These are phyloP conservation scores for Procambarus clarkii DNA, from an alignment of 1,140 invertebrate species.

Conservation along the genomic window DNA sequence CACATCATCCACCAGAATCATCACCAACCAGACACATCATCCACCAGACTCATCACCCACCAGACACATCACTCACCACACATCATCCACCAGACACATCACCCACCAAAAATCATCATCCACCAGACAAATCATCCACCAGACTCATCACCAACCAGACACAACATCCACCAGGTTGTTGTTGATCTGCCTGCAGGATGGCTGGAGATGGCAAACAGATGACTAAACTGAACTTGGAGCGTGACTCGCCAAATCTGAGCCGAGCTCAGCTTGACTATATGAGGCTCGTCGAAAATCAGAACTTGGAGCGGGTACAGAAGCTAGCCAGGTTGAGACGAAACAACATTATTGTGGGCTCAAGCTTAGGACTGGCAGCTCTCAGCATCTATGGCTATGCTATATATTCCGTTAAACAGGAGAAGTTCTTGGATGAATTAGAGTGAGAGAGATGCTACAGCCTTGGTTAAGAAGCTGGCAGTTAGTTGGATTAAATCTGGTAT, in stretches of 20 bases:
- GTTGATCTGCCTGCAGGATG: no score
- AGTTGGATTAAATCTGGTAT: no score
- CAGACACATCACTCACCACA: no score
- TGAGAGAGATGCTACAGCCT: conserved; percentile 66
- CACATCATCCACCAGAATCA: no score
- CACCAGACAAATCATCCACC: no score
- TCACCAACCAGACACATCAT: no score
- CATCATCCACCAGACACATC: no score
- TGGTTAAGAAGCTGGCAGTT: no score
- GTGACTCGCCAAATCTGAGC: conserved; percentile 78
- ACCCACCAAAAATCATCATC: no score
- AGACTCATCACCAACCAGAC: no score
- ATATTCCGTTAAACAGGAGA: conserved; percentile 88
- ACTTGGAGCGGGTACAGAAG: conserved; percentile 81
- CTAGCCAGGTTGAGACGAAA: conserved; percentile 80
- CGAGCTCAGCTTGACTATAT: conserved; percentile 85
- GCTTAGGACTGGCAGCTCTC: conserved; percentile 81
- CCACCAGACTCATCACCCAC: no score
- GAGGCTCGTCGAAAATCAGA: conserved; percentile 83
- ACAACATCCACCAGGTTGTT: no score
- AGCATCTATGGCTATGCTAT: conserved; percentile 90
- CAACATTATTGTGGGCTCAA: conserved; percentile 81
- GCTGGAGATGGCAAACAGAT: conserved; percentile 75
- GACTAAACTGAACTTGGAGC: conserved; percentile 79
- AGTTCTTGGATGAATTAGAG: conserved; percentile 90